Base-by-base conservation (phyloP, 2,113 vertebrate genomes). In the Oncorhynchus masou region DNA sequence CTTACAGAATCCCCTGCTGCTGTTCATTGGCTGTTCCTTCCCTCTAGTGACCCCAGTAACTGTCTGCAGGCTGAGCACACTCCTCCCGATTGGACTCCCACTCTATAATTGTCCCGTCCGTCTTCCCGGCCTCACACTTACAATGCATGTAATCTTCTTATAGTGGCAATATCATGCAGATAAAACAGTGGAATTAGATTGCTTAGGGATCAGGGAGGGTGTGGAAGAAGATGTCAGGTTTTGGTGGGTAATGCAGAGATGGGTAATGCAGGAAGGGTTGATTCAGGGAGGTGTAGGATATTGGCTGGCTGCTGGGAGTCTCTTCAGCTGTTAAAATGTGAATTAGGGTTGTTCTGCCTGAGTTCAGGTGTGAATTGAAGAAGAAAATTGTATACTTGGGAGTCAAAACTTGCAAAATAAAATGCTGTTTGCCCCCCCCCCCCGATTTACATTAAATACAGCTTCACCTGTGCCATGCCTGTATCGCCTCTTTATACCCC, bases 381-480 rank as follows among this genome's bases (percentile, higher is more conserved):
- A 54, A 54, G 16, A 19, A 54, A 19, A 54, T 54, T 16, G 51
- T 54, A 45, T 45, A 15, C 16, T 16, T 54, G 16, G 51, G 51
- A 54, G 51, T 54, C 51, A 54, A 54, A 54, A 54, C 16, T 54
- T 16, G 49, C 15, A 39, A 39, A 9, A 9, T 4, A 4, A 51
- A 13, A 4, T 51, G 2, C 49, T 51, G 49, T 3, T 16, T 3
- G 3, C 15, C 15, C 49, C 24, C 15, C 15, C 15, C 49, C 24
- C 22, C 74, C 75, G n/a, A 78, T 82, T 80, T 78, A 70, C 62
- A 74, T 83, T 71, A 75, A 80, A 81, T 73, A 71, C 75, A 49
- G 76, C 54, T 59, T 75, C n/a, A 16, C 67, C 67, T 57, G 54
- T n/a, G 29, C 39, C 51, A 54, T 54, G n/a, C 29, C 54, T 5